These are phyloP conservation scores for Papilio xuthus DNA, from an alignment of 1,140 invertebrate species.

Conservation along the genomic window DNA sequence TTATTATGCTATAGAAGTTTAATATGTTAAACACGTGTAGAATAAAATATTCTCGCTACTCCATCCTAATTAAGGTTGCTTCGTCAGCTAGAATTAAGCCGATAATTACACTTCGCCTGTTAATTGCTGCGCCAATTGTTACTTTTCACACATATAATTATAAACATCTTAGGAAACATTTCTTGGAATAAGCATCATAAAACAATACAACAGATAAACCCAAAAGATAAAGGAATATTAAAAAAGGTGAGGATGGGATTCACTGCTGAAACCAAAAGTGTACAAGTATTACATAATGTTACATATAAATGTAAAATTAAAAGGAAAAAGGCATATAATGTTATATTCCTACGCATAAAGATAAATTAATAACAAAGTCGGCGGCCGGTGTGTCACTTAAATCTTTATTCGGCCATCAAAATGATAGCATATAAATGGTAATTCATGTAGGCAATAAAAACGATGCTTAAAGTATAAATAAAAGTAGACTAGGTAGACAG, in stretches of 20 bases:
- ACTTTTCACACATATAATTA: conserved; percentile 3
- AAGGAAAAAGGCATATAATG: not conserved
- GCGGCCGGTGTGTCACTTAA: conserved; percentile 8
- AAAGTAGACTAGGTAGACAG: not conserved
- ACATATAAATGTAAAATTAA: too few relatives aligned
- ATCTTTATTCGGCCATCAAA: not conserved
- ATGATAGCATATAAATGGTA: not conserved
- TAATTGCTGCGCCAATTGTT: not conserved
- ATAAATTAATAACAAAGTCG: not conserved
- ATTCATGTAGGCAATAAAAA: not conserved
- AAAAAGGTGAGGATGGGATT: not conserved
- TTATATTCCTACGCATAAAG: not conserved
- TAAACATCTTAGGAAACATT: not conserved
- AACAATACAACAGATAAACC: not conserved
- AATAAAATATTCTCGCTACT: conserved; percentile 3
- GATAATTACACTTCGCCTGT: conserved; percentile 22
- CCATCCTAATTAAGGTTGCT: conserved; percentile 14
- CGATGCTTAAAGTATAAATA: not conserved
- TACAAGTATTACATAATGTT: too few relatives aligned
- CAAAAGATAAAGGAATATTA: not conserved
- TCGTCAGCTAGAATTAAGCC: conserved; percentile 9
- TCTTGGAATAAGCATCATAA: not conserved
- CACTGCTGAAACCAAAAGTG: too few relatives aligned
- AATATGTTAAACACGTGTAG: not conserved
- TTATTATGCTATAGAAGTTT: not conserved